Conservation (phyloP, 2,797 vertebrate species). For the Champsocephalus esox region DNA sequence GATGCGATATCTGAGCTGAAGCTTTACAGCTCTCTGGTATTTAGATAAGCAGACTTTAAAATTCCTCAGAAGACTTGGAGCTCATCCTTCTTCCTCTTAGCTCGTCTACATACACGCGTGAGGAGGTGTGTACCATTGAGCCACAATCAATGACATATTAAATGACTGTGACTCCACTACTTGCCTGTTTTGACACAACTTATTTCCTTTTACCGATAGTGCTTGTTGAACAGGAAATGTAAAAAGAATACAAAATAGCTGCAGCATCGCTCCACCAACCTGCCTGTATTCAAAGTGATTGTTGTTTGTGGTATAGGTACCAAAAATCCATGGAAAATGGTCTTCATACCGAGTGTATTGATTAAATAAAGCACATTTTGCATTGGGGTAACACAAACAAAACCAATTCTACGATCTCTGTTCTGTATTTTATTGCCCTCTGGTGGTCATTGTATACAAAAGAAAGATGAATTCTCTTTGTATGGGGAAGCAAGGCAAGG, state of each 20-base stretch:
- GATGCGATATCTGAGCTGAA: not conserved
- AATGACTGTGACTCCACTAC: not conserved
- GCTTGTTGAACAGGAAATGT: constrained; percentile 22
- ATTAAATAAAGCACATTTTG: not conserved
- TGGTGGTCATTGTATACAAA: constrained; percentile 48
- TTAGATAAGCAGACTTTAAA: not conserved
- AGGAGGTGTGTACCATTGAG: too few relatives aligned
- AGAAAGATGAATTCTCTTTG: not conserved
- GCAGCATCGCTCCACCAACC: not conserved
- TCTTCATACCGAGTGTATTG: not conserved
- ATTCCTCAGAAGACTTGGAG: not conserved
- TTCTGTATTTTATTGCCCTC: constrained; percentile 58
- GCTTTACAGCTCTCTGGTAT: not conserved
- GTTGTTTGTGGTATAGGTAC: not conserved
- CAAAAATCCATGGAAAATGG: not conserved
- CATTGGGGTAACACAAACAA: not conserved
- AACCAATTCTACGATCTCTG: not conserved
- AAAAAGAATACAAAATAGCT: not conserved
- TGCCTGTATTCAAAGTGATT: not conserved
- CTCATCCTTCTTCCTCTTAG: not conserved
- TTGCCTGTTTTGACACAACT: not conserved
- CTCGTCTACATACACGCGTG: not conserved
- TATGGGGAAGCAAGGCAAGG: constrained; percentile 7
- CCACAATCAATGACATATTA: not conserved
- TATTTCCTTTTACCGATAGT: not conserved